Percentiles rank a stretch among this genome's conserved stretches.
These are phyloP conservation scores for Mus spretus DNA, from an alignment of 2,797 vertebrate species.

Conservation along the genomic window DNA sequence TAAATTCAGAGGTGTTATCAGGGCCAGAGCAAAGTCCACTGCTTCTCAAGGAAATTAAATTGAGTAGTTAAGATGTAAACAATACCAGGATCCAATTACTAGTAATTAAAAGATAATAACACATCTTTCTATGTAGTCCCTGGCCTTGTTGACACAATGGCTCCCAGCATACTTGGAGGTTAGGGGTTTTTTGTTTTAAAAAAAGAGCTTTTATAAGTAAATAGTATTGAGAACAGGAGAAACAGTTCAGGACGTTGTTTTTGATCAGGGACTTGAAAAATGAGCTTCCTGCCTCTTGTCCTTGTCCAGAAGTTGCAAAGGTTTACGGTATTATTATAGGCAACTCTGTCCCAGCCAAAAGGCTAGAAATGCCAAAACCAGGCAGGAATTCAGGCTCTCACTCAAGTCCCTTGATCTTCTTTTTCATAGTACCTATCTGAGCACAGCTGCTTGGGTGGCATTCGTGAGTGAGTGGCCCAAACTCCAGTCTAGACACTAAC, in stretches of 20 bases:
- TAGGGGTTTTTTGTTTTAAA: neutral
- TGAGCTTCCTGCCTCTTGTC: neutral
- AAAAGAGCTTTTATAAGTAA: neutral
- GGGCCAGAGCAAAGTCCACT: constrained; percentile 1
- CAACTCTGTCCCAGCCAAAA: neutral
- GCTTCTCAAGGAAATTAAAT: neutral
- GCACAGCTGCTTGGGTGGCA: neutral
- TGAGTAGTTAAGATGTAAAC: neutral
- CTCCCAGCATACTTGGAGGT: neutral
- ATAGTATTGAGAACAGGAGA: neutral
- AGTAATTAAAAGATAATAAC: neutral
- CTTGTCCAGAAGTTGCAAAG: neutral
- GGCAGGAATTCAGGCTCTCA: neutral
- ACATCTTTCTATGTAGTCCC: neutral
- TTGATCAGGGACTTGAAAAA: neutral
- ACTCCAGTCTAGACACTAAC: neutral
- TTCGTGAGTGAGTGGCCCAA: neutral
- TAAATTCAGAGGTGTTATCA: constrained; percentile 30
- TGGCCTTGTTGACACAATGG: neutral
- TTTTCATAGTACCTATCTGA: neutral
- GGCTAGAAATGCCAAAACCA: neutral
- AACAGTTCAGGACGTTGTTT: neutral
- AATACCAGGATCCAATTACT: neutral
- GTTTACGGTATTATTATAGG: neutral
- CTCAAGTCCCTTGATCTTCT: neutral